Conservation (phyloP, 2,888 invertebrate genomes). For the Tetragonula carbonaria region DNA sequence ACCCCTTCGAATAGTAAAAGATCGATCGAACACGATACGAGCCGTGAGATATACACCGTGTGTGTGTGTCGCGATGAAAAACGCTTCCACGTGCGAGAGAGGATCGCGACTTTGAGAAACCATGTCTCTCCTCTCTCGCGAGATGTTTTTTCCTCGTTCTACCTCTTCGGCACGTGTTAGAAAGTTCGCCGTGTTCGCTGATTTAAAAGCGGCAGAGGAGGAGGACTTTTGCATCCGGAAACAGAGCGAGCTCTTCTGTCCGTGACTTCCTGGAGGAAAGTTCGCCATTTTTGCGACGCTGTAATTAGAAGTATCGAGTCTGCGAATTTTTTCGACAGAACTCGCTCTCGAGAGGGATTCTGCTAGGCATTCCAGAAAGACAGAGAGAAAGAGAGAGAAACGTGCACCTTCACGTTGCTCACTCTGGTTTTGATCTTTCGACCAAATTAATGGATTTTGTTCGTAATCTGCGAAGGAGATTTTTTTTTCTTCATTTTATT, state of each 20-base stretch:
- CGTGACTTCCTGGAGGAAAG: constrained; percentile 2
- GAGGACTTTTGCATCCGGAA: constrained; percentile 1
- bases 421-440: too few relatives aligned
- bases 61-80: too few relatives aligned
- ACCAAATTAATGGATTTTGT: too few relatives aligned
- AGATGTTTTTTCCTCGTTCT: neutral
- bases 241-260: neutral
- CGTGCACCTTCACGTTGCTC: too few relatives aligned
- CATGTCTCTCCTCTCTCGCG: too few relatives aligned
- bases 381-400: too few relatives aligned
- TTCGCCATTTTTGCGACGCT: neutral
- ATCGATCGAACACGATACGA: neutral
- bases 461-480: too few relatives aligned
- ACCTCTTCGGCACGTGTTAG: neutral
- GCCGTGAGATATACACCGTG: neutral
- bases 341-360: too few relatives aligned
- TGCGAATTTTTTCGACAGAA: neutral
- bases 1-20: neutral
- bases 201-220: neutral
- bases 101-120: too few relatives aligned
- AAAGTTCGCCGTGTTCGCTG: neutral
- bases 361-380: too few relatives aligned
- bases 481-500: too few relatives aligned
- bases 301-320: constrained; percentile 33
- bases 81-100: too few relatives aligned